phyloP scores from a whole-genome alignment of 2,113 vertebrate species.

The Hirundichthys speculiger region DNA sequence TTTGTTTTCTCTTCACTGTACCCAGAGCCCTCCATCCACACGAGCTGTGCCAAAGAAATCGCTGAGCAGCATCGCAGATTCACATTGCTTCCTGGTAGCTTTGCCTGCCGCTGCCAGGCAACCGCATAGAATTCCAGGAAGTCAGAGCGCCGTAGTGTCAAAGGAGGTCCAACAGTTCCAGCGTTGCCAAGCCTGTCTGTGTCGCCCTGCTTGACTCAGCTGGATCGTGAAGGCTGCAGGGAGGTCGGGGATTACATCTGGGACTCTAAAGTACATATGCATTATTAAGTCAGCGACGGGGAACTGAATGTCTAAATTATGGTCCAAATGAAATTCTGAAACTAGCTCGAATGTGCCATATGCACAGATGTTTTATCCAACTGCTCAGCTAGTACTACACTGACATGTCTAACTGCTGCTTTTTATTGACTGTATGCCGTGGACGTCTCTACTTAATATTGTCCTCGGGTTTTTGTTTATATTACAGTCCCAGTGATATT shows the following conservation, averaged over 20 bases:
- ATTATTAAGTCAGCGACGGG: neutral
- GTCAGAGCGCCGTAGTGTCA: conserved; percentile 22
- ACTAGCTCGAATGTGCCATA: neutral
- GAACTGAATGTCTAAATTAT: conserved; percentile 1
- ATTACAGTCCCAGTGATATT: conserved; percentile 13
- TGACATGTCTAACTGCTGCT: conserved; percentile 26
- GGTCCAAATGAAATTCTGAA: conserved; percentile 17
- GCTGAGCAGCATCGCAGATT: conserved; percentile 10
- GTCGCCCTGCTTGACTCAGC: conserved; percentile 11
- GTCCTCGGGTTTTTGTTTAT: conserved; percentile 11
- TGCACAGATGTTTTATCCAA: conserved; percentile 5
- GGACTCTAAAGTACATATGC: neutral
- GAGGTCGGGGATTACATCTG: neutral
- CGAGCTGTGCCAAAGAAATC: conserved; percentile 40
- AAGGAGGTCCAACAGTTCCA: conserved; percentile 24
- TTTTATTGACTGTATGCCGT: conserved; percentile 5
- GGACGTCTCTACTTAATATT: neutral
- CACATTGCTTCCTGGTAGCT: conserved; percentile 25
- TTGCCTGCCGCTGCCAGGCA: conserved; percentile 43
- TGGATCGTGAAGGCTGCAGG: neutral
- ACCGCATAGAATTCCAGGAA: conserved; percentile 42
- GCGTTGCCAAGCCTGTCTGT: conserved; percentile 17
- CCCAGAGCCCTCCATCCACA: conserved; percentile 37
- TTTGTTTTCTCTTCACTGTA: conserved; percentile 47
- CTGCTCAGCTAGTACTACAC: conserved; percentile 22